Evolutionary conservation across 2,888 invertebrate genomes (phyloP).

Genomic region (Nemotelus nigrinus): DNA sequence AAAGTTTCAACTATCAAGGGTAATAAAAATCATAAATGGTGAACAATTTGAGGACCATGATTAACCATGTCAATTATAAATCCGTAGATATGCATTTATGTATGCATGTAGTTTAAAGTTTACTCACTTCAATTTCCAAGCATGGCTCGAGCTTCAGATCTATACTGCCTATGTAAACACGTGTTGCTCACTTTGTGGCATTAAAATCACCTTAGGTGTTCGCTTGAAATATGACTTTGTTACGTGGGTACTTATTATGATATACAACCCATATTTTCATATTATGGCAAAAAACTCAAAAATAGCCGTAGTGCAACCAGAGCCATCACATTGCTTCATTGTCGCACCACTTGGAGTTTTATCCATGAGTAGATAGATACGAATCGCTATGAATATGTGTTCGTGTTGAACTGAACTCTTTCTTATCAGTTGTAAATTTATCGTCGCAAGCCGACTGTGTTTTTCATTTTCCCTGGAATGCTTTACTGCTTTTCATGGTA

Average conservation of each 20-base stretch:
- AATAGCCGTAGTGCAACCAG: slow-evolving; percentile 38
- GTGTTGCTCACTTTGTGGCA: not conserved
- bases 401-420: slow-evolving; percentile 17
- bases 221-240: slow-evolving; percentile 9
- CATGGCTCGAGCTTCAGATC: too few species aligned
- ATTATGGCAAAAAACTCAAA: slow-evolving; percentile 15
- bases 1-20: too few species aligned
- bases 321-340: slow-evolving; percentile 3
- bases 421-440: slow-evolving; percentile 43
- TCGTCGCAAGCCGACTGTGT: slow-evolving; percentile 16
- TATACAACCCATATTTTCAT: slow-evolving; percentile 21
- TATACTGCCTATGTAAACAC: too few species aligned
- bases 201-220: slow-evolving; percentile 20
- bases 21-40: too few species aligned
- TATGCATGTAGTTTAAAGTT: too few species aligned
- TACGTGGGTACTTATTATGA: slow-evolving; percentile 2
- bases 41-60: too few species aligned
- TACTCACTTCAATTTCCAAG: too few species aligned
- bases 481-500: slow-evolving; percentile 22
- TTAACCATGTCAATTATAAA: too few species aligned
- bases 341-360: slow-evolving; percentile 14
- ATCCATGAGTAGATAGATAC: not conserved
- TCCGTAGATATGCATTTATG: too few species aligned
- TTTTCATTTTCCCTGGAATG: slow-evolving; percentile 19
- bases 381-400: too few species aligned